A percentile compares a stretch with the other conserved stretches of the same genome.
phyloP scores from a whole-genome alignment of 2,797 vertebrate species.

The Gephyroberyx darwinii region DNA sequence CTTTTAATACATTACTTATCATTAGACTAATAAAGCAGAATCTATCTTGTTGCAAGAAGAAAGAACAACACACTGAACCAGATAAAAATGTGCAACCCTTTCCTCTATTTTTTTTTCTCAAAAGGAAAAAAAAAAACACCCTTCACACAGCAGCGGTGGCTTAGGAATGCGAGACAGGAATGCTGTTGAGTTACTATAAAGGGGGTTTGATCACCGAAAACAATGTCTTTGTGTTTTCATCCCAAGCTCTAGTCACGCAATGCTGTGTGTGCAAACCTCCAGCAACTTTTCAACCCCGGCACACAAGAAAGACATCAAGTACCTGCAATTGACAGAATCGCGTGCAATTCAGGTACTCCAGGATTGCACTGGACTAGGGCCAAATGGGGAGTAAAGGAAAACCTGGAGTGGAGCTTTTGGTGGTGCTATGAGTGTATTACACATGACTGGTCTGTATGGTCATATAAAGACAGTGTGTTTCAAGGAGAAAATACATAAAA shows the following conservation, averaged over 20 bases:
- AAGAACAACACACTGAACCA: constrained; percentile 51
- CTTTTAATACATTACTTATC: constrained; percentile 46
- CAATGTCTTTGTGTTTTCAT: constrained; percentile 86
- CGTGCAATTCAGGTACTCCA: constrained; percentile 82
- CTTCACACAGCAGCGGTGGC: constrained; percentile 77
- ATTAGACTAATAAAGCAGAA: constrained; percentile 35
- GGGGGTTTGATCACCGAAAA: constrained; percentile 82
- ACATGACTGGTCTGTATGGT: too few species aligned
- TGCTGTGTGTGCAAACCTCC: constrained; percentile 72
- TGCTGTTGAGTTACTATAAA: constrained; percentile 85
- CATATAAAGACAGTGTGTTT: too few species aligned
- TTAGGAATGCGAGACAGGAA: constrained; percentile 89
- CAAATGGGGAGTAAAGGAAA: constrained; percentile 66
- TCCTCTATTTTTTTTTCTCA: constrained; percentile 34
- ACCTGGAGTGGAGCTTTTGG: constrained; percentile 61
- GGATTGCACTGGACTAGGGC: constrained; percentile 72
- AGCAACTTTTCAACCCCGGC: constrained; percentile 70
- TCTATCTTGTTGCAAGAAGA: constrained; percentile 13
- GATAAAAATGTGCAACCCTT: constrained; percentile 54
- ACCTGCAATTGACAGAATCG: constrained; percentile 83
- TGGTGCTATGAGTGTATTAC: too few species aligned
- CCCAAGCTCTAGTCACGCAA: constrained; percentile 83
- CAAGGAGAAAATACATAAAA: too few species aligned
- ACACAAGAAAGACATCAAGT: constrained; percentile 79
- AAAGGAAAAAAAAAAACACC: constrained; percentile 54